These are phyloP conservation scores for Ochotona curzoniae DNA, from an alignment of 2,113 vertebrate genomes.

Conservation along the genomic window DNA sequence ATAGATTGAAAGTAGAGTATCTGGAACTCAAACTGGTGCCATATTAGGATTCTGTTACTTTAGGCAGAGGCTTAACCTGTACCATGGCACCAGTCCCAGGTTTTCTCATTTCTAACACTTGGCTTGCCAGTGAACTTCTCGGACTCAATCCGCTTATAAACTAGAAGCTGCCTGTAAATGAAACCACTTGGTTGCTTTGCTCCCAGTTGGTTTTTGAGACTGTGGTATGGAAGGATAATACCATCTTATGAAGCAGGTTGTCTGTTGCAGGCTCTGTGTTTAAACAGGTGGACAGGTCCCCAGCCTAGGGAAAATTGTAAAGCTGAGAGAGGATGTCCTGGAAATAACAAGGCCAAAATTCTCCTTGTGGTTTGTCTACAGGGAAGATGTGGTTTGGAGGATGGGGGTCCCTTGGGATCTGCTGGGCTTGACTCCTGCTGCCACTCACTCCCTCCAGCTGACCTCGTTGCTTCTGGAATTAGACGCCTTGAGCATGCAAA, in stretches of 20 bases:
- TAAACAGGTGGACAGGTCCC: not conserved
- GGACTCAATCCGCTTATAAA: not conserved
- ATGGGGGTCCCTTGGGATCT: not conserved
- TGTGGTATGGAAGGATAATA: not conserved
- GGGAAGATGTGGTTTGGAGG: not conserved
- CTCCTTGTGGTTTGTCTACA: not conserved
- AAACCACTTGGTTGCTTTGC: not conserved
- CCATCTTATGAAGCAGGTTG: not conserved
- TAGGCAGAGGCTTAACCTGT: no score
- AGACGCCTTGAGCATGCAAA: not conserved
- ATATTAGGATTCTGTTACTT: no score
- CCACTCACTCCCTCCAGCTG: not conserved
- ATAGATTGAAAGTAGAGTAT: no score
- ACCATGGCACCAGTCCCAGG: not conserved
- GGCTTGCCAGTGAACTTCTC: conserved; percentile 1
- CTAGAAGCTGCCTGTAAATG: not conserved
- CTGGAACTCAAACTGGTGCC: no score
- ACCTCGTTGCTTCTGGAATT: not conserved
- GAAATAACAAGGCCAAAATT: not conserved
- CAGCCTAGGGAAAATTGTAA: not conserved
- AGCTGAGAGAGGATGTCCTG: not conserved
- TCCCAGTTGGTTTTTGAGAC: not conserved
- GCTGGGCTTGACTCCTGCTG: not conserved
- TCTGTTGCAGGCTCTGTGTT: not conserved
- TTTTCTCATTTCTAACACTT: not conserved